Conservation (phyloP, 2,888 invertebrate species). For the Andricus quercusramuli region DNA sequence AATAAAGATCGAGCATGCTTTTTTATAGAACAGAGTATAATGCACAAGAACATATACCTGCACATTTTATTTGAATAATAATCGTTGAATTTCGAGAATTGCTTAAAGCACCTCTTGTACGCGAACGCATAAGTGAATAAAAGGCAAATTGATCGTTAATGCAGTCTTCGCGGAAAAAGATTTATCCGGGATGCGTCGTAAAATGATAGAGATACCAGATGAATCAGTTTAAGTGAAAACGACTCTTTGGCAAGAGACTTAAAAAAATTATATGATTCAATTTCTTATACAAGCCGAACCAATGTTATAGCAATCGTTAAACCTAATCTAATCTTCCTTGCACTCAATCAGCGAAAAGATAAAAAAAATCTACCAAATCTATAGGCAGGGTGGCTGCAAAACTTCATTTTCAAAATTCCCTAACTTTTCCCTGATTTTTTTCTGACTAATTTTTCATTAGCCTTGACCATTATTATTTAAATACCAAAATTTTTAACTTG, state of each 20-base stretch:
- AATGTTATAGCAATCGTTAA: background rate
- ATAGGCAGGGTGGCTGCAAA: too few relatives aligned
- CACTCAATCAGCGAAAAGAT: too few relatives aligned
- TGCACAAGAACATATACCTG: background rate
- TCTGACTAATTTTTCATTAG: too few relatives aligned
- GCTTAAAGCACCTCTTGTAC: conserved; percentile 26
- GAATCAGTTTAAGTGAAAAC: conserved; percentile 25
- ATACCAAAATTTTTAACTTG: too few relatives aligned
- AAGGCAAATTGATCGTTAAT: conserved; percentile 27
- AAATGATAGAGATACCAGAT: conserved; percentile 36
- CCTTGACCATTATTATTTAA: too few relatives aligned
- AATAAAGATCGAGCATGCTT: too few relatives aligned
- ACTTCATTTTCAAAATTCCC: too few relatives aligned
- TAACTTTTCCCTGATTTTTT: too few relatives aligned
- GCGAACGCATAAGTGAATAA: conserved; percentile 19
- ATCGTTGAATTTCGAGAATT: background rate
- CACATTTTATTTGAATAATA: background rate
- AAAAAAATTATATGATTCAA: background rate
- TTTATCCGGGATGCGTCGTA: conserved; percentile 31
- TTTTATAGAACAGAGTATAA: background rate
- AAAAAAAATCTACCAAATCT: too few relatives aligned
- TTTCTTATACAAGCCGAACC: background rate
- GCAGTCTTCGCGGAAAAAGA: conserved; percentile 29
- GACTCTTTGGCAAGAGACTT: background rate
- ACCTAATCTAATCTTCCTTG: too few relatives aligned